Percentiles rank a stretch among this genome's conserved stretches.
phyloP scores from a whole-genome alignment of 2,797 vertebrate species.

The Pantherophis vulpinus region DNA sequence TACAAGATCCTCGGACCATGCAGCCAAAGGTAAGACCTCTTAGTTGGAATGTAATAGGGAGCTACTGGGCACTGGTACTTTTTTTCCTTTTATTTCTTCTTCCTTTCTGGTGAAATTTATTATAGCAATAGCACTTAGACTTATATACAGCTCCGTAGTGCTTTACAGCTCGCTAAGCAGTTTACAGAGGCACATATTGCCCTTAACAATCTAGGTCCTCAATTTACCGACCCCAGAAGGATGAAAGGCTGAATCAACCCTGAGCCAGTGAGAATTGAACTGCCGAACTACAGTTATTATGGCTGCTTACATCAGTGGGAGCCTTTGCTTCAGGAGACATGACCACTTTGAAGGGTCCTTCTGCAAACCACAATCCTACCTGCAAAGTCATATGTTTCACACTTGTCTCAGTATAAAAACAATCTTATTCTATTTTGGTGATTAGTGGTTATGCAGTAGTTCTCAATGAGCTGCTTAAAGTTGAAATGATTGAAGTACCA shows the following conservation, averaged over 20 bases:
- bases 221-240: background rate
- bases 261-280: background rate
- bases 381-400: background rate
- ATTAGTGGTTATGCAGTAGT: background rate
- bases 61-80: background rate
- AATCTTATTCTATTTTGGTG: background rate
- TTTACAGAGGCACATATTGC: background rate
- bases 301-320: too few species aligned
- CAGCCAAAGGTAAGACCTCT: conserved; percentile 83
- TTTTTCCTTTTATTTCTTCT: background rate
- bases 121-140: background rate
- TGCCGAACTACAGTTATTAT: background rate
- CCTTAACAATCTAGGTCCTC: background rate
- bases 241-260: background rate
- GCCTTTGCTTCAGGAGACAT: background rate
- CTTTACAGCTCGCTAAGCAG: background rate
- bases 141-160: background rate
- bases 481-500: background rate
- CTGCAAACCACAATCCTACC: background rate
- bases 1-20: conserved; percentile 86
- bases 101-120: background rate
- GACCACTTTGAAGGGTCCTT: background rate
- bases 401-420: background rate
- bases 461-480: background rate
- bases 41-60: background rate